phyloP scores from a whole-genome alignment of 2,797 vertebrate genomes.

The Champsocephalus gunnari region DNA sequence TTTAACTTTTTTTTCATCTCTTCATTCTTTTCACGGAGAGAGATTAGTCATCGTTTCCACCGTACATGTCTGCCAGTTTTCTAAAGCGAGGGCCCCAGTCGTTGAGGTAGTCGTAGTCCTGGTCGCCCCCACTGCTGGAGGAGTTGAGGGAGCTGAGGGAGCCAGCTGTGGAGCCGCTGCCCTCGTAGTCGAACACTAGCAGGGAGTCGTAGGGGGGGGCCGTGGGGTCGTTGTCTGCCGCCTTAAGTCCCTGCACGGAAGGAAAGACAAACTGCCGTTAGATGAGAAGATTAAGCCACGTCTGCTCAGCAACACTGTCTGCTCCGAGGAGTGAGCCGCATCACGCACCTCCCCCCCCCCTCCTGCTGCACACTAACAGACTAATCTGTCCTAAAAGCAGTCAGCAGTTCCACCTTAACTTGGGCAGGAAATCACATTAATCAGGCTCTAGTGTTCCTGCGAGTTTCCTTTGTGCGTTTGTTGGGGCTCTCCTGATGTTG shows the following conservation, averaged over 20 bases:
- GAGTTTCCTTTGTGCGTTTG: conserved; percentile 46
- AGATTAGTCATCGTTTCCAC: conserved; percentile 93
- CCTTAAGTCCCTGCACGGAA: conserved; percentile 91
- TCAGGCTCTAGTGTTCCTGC: conserved; percentile 56
- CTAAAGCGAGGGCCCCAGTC: conserved; percentile 98
- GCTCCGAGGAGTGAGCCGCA: conserved; percentile 30
- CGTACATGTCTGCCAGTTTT: conserved; percentile 99
- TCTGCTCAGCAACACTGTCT: conserved; percentile 39
- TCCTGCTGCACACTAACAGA: conserved; percentile 43
- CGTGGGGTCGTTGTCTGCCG: conserved; percentile 97
- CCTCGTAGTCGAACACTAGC: conserved; percentile 98
- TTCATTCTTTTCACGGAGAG: conserved; percentile 33
- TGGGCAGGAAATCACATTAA: conserved; percentile 72
- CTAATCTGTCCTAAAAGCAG: conserved; percentile 63
- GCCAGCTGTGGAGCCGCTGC: conserved; percentile 95
- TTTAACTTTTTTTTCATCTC: conserved; percentile 34
- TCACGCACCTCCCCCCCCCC: neutral
- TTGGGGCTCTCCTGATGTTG: conserved; percentile 56
- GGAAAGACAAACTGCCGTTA: conserved; percentile 51
- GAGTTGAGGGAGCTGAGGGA: conserved; percentile 98
- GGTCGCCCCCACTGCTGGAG: conserved; percentile 96
- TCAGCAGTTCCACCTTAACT: conserved; percentile 39
- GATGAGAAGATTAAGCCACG: conserved; percentile 60
- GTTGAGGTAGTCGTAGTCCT: conserved; percentile 99
- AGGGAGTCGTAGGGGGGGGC: conserved; percentile 98